Evolutionary conservation across 1,140 invertebrate genomes (phyloP), one percentile per base, ranked within the genome.

Genomic region (Calycopis cecrops): DNA sequence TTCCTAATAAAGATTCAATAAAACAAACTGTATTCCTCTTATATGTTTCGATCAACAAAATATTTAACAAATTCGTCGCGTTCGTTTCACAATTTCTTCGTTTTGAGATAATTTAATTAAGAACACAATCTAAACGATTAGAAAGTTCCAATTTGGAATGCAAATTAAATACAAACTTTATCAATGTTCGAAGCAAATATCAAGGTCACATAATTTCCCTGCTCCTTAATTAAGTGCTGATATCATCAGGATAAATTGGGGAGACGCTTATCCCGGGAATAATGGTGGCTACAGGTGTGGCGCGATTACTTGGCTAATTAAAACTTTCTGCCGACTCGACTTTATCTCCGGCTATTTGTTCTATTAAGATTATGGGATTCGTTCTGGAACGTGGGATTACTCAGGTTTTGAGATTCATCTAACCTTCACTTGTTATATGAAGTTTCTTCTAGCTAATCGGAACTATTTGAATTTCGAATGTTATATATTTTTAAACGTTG

Each of bases 281-380:
- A 54, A 54, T 47, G 52, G 52, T 28, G 38, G 21, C 40, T 54
- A 54, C 52, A 54, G 52, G 52, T 54, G 52, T 54, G 42, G 52
- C 38, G 16, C 52, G 28, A 54, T 54, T 54, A 54, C 52, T 40
- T 54, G 40, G 52, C 52, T 54, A 54, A 54, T 54, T 54, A 54
- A 54, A 54, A 54, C 21, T 54, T 54, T 54, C 52, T 42, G 52
- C 52, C 52, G 52, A 54, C 52, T 54, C 40, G 40, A 42, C 38
- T 54, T 51, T 54, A 54, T 54, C 52, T 54, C 12, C 42, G 42
- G 42, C 52, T 40, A 54, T 54, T 54, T 54, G 52, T 47, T 54
- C 52, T 17, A 54, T 33, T 44, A 34, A 54, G 52, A 54, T 54
- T 54, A 54, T 54, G 38, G 52, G 52, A 54, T 54, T 54, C 21